phyloP scores from a whole-genome alignment of 2,888 invertebrate genomes.

The Marasmarcha lunaedactyla region DNA sequence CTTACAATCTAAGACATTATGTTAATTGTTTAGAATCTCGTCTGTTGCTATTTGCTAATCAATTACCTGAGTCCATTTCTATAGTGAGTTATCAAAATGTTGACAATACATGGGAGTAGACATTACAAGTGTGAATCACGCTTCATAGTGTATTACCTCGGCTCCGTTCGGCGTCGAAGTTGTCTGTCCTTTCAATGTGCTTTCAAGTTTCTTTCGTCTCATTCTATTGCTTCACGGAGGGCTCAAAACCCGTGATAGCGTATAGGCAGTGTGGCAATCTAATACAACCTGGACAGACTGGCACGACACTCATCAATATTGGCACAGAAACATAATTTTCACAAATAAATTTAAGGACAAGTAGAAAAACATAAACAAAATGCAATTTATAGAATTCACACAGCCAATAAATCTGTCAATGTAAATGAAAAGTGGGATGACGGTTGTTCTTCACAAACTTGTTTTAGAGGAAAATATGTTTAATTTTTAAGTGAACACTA shows the following conservation, averaged over 20 bases:
- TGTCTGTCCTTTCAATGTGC: conserved; percentile 23
- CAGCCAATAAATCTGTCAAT: conserved; percentile 28
- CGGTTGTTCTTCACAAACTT: too few species aligned
- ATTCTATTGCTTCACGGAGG: conserved; percentile 44
- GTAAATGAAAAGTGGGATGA: not conserved
- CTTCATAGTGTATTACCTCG: conserved; percentile 59
- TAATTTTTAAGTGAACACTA: too few species aligned
- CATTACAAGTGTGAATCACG: conserved; percentile 28
- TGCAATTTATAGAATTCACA: conserved; percentile 34
- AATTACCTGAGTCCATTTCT: too few species aligned
- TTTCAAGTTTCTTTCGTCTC: conserved; percentile 32
- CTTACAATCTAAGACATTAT: too few species aligned
- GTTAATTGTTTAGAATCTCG: too few species aligned
- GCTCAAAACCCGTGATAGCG: conserved; percentile 31
- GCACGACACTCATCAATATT: conserved; percentile 47
- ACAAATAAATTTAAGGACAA: conserved; percentile 16
- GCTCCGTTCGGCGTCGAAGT: conserved; percentile 45
- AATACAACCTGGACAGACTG: conserved; percentile 62
- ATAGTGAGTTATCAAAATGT: too few species aligned
- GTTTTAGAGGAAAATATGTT: too few species aligned
- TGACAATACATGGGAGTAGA: conserved; percentile 21
- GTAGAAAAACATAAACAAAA: conserved; percentile 19
- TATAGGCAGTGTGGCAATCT: conserved; percentile 63
- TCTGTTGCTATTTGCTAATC: too few species aligned
- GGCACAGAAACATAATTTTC: conserved; percentile 22